Percentiles rank a stretch among this genome's conserved stretches.
Conservation (phyloP, 2,888 invertebrate species). For the Acleris sparsana region DNA sequence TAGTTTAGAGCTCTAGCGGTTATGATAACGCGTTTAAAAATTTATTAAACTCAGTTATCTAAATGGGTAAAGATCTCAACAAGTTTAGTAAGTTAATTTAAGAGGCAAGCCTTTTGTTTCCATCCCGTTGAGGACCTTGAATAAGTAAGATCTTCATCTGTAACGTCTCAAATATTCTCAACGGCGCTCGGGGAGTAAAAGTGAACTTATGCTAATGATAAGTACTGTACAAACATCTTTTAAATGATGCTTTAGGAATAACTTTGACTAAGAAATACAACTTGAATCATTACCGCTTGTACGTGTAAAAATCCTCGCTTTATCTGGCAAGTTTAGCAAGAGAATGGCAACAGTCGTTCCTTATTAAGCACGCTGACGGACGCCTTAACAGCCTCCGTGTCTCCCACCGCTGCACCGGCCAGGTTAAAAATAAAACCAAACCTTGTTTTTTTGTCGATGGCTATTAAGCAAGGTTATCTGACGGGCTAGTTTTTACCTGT, state of each 20-base stretch:
- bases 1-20: background rate
- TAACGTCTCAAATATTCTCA: slow-evolving; percentile 22
- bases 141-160: slow-evolving; percentile 27
- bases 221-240: background rate
- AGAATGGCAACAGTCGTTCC: slow-evolving; percentile 7
- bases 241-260: background rate
- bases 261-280: background rate
- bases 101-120: slow-evolving; percentile 3
- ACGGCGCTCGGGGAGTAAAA: slow-evolving; percentile 3
- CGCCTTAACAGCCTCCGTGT: slow-evolving; percentile 12
- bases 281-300: background rate
- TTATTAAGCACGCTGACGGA: slow-evolving; percentile 12
- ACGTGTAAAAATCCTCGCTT: no score
- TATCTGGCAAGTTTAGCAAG: no score
- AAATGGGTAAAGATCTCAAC: background rate
- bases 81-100: slow-evolving; percentile 3
- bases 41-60: background rate
- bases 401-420: background rate
- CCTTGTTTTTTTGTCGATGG: background rate
- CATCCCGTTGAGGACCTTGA: slow-evolving; percentile 9
- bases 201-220: slow-evolving; percentile 11
- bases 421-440: slow-evolving; percentile 11
- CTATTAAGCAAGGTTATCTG: slow-evolving; percentile 3
- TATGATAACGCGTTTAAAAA: background rate
- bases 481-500: slow-evolving; percentile 3